Evolutionary conservation across 2,888 invertebrate species (phyloP).

Genomic region (Agelastica alni): DNA sequence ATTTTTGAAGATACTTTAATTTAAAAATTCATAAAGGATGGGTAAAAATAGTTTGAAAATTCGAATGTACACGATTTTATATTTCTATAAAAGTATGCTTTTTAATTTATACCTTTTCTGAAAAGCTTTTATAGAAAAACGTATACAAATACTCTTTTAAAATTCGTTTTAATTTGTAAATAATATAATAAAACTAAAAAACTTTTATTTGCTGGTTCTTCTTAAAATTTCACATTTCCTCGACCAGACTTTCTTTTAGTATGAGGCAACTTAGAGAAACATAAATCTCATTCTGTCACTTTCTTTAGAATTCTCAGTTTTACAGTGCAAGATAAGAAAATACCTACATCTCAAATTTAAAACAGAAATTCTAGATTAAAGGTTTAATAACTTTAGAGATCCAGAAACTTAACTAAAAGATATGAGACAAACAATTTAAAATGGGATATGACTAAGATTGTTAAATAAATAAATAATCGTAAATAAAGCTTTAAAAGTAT

Average conservation of each 20-base stretch:
- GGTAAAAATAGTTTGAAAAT: no score
- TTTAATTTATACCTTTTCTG: no score
- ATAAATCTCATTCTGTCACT: conserved; percentile 28
- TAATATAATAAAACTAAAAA: no score
- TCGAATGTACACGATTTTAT: no score
- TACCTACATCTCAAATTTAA: conserved; percentile 25
- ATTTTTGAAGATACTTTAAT: no score
- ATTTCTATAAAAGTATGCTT: no score
- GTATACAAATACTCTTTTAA: no score
- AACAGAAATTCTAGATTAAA: conserved; percentile 26
- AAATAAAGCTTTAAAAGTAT: no score
- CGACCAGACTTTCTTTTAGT: conserved; percentile 6
- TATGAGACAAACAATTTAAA: background rate
- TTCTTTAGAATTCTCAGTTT: conserved; percentile 25
- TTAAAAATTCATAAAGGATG: no score
- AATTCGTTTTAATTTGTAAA: no score
- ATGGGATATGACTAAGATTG: background rate
- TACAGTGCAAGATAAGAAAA: conserved; percentile 25
- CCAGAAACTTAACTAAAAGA: background rate
- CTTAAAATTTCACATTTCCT: conserved; percentile 18
- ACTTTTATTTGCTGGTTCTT: conserved; percentile 7
- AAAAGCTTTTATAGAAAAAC: no score
- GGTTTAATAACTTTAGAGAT: conserved; percentile 15
- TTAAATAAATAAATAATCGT: no score
- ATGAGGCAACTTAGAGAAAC: conserved; percentile 18